These are phyloP conservation scores for Drosophila kokeensis DNA, from an alignment of 2,888 invertebrate species.

Conservation along the genomic window DNA sequence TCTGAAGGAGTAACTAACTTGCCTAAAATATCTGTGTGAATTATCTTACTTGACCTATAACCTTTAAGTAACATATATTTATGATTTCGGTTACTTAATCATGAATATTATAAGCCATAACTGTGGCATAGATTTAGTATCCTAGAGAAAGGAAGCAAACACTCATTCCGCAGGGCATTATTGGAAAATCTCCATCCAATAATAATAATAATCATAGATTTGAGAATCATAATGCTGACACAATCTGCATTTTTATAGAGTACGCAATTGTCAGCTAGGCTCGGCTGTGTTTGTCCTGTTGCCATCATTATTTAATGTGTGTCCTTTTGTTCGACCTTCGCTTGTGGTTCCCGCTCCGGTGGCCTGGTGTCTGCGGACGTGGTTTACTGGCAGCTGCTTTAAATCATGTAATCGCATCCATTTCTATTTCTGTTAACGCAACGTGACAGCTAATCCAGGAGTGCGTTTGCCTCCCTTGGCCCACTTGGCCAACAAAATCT, in stretches of 20 bases:
- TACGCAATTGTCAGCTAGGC: not conserved
- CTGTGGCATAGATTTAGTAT: too few relatives aligned
- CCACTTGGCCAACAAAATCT: constrained; percentile 40
- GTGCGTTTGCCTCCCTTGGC: constrained; percentile 54
- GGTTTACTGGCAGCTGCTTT: constrained; percentile 40
- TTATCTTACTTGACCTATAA: not conserved
- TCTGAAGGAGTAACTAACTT: not conserved
- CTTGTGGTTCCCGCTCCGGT: constrained; percentile 10
- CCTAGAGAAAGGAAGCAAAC: too few relatives aligned
- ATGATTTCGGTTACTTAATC: not conserved
- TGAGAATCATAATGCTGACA: not conserved
- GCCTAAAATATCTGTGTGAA: not conserved
- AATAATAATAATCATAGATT: not conserved
- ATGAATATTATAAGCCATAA: not conserved
- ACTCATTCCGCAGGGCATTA: too few relatives aligned
- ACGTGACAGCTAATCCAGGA: constrained; percentile 54
- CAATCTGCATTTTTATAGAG: not conserved
- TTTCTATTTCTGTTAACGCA: constrained; percentile 68
- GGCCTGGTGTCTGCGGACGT: constrained; percentile 13
- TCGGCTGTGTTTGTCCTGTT: not conserved
- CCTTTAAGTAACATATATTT: not conserved
- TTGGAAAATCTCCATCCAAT: too few relatives aligned
- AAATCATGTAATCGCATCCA: constrained; percentile 67
- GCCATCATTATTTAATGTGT: constrained; percentile 9
- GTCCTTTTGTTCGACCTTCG: not conserved